A percentile compares a stretch with the other conserved stretches of the same genome.
Conservation (phyloP, 2,888 invertebrate species). For the Andrena fulva region DNA sequence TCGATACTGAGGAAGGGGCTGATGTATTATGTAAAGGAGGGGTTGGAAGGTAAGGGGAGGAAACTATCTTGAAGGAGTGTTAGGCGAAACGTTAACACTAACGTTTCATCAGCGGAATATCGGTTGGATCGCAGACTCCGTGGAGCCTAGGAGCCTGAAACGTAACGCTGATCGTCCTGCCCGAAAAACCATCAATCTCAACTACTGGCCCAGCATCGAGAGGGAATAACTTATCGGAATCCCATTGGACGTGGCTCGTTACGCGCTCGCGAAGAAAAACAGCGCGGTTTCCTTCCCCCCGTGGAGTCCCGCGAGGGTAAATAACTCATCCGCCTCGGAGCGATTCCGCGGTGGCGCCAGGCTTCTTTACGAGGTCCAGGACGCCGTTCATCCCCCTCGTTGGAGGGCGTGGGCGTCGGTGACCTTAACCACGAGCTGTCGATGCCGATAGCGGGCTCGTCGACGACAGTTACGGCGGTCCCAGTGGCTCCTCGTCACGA, state of each 20-base stretch:
- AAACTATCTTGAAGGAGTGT: no score
- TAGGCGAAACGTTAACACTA: no score
- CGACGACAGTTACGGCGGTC: slow-evolving; percentile 24
- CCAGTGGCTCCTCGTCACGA: slow-evolving; percentile 56
- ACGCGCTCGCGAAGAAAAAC: slow-evolving; percentile 51
- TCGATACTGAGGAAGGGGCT: not conserved
- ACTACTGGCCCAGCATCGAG: slow-evolving; percentile 24
- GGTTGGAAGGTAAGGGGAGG: no score
- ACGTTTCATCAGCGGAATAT: slow-evolving; percentile 12
- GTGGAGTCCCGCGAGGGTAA: slow-evolving; percentile 71
- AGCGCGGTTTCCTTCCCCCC: slow-evolving; percentile 58
- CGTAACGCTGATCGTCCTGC: slow-evolving; percentile 34
- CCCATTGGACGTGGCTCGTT: slow-evolving; percentile 56
- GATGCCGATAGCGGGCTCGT: slow-evolving; percentile 45
- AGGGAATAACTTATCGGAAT: slow-evolving; percentile 55
- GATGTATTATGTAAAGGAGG: not conserved
- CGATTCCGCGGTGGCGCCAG: slow-evolving; percentile 80
- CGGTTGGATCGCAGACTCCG: slow-evolving; percentile 16
- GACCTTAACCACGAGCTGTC: slow-evolving; percentile 48
- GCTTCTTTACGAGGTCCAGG: slow-evolving; percentile 80
- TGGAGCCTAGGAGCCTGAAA: slow-evolving; percentile 10
- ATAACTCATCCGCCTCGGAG: slow-evolving; percentile 78
- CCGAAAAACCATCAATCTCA: slow-evolving; percentile 41
- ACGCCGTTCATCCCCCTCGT: slow-evolving; percentile 52
- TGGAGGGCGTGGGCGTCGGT: slow-evolving; percentile 29